Evolutionary conservation across 2,113 vertebrate genomes (phyloP).

Genomic region (Struthio camelus): DNA sequence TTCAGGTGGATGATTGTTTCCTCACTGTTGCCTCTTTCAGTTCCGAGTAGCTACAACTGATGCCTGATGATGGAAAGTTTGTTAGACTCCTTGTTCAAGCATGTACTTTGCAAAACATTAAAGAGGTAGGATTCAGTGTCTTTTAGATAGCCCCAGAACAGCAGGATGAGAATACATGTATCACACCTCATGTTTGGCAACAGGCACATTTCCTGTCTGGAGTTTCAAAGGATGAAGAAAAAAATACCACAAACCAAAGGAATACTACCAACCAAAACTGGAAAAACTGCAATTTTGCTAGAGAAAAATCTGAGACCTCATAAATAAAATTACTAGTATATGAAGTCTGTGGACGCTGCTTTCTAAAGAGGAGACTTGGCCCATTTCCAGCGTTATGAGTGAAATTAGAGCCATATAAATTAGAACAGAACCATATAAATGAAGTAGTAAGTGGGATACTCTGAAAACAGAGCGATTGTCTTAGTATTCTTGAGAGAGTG

Average conservation of each 20-base stretch:
- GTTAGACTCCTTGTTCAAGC: neutral
- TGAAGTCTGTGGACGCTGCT: neutral
- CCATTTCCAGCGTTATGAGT: neutral
- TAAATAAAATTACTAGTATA: neutral
- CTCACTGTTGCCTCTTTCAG: no score
- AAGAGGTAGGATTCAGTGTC: neutral
- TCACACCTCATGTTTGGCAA: neutral
- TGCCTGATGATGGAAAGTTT: neutral
- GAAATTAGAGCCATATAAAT: neutral
- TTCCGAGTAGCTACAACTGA: no score
- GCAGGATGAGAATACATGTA: neutral
- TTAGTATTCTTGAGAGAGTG: neutral
- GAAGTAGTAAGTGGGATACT: neutral
- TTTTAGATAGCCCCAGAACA: neutral
- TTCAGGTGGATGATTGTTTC: neutral
- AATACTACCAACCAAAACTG: neutral
- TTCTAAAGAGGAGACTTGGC: neutral
- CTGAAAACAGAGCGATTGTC: neutral
- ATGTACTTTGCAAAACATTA: neutral
- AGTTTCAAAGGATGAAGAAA: neutral
- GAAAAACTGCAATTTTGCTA: neutral
- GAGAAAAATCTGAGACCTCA: neutral
- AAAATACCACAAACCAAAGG: neutral
- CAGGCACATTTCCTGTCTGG: neutral
- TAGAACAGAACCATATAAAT: neutral